Percentiles rank a stretch among this genome's conserved stretches.
Evolutionary conservation across 2,113 vertebrate genomes (phyloP).

Genomic region (Tragelaphus imberbis): DNA sequence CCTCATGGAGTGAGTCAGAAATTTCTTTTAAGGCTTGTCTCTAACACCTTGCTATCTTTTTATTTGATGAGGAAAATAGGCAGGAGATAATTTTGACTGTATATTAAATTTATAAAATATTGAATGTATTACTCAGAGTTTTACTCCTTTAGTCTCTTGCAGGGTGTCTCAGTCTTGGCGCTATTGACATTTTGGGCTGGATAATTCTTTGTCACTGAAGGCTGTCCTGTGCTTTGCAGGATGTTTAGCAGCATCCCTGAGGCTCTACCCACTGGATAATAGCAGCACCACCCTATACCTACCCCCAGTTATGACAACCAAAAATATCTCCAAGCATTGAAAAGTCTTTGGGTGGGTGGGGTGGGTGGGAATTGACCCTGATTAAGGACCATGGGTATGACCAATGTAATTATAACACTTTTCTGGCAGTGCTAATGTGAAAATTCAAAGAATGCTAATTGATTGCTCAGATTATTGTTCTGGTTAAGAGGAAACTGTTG

Average conservation of each 20-base stretch:
- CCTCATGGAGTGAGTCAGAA: neutral
- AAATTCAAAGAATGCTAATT: neutral
- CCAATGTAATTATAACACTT: neutral
- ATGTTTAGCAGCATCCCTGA: neutral
- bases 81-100: neutral
- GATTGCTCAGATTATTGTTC: neutral
- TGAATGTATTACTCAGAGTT: neutral
- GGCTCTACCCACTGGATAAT: neutral
- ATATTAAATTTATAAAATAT: neutral
- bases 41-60: neutral
- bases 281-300: neutral
- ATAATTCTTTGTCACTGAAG: neutral
- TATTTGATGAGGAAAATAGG: neutral
- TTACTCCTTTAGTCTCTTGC: neutral
- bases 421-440: neutral
- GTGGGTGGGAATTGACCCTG: neutral
- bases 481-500: neutral
- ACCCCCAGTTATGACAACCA: rapidly evolving
- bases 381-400: neutral
- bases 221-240: neutral
- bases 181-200: neutral
- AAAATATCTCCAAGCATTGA: neutral
- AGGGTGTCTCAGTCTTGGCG: neutral
- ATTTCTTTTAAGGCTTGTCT: neutral
- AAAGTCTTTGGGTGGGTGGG: neutral